Percentiles rank a stretch among this genome's conserved stretches.
phyloP scores from a whole-genome alignment of 1,140 invertebrate species.

The Carposina sasakii region DNA sequence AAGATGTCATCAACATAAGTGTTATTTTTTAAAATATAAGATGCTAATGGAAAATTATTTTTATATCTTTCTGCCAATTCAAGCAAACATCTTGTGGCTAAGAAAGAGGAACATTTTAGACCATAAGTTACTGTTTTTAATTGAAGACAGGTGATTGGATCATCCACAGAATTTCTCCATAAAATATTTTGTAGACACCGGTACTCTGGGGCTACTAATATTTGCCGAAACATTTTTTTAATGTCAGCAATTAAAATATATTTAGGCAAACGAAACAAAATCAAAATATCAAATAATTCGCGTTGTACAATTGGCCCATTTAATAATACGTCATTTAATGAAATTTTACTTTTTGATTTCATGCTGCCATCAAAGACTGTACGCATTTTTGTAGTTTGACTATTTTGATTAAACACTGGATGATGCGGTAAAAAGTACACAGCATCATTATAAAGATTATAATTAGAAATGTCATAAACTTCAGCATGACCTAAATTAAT shows the following conservation, averaged over 20 bases:
- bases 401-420: too few relatives aligned
- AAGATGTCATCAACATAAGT: too few relatives aligned
- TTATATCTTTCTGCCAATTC: constrained; percentile 1
- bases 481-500: too few relatives aligned
- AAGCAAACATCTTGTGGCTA: constrained; percentile 1
- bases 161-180: not conserved
- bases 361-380: not conserved
- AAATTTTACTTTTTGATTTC: not conserved
- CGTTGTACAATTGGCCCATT: constrained; percentile 1
- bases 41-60: constrained; percentile 2
- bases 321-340: not conserved
- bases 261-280: not conserved
- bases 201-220: not conserved
- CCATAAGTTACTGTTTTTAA: not conserved
- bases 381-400: too few relatives aligned
- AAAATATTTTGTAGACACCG: not conserved
- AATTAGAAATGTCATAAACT: too few relatives aligned
- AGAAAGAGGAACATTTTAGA: constrained; percentile 8
- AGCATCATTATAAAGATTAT: too few relatives aligned
- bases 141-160: not conserved
- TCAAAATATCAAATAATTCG: constrained; percentile 2
- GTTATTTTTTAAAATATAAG: too few relatives aligned
- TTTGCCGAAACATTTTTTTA: not conserved
- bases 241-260: constrained; percentile 2
- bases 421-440: too few relatives aligned